These are phyloP conservation scores for Hecatera dysodea DNA, from an alignment of 2,888 invertebrate species.

Conservation along the genomic window DNA sequence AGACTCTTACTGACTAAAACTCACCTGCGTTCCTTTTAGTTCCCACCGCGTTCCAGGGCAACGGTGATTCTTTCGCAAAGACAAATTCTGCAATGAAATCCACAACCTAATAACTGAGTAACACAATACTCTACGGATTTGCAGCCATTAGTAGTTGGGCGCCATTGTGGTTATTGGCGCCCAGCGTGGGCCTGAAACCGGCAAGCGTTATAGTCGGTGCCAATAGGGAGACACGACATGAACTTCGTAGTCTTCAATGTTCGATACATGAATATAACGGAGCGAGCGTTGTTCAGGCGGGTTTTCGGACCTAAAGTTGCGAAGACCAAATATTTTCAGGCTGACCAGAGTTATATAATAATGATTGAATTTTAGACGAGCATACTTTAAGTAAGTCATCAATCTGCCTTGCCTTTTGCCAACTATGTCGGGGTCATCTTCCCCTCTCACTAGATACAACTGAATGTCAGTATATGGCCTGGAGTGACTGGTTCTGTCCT, in stretches of 20 bases:
- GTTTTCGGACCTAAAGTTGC: constrained; percentile 93
- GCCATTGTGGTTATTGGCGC: neutral
- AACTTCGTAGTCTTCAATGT: constrained; percentile 96
- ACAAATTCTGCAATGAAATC: too few relatives aligned
- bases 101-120: too few relatives aligned
- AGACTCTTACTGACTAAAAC: too few relatives aligned
- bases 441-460: too few relatives aligned
- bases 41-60: too few relatives aligned
- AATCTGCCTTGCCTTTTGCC: too few relatives aligned
- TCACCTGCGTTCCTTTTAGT: too few relatives aligned
- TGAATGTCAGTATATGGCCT: too few relatives aligned
- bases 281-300: constrained; percentile 92
- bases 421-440: too few relatives aligned
- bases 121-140: neutral
- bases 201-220: neutral
- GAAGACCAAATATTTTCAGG: constrained; percentile 94
- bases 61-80: too few relatives aligned
- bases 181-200: neutral
- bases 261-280: constrained; percentile 96
- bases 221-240: constrained; percentile 88
- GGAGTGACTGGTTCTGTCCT: too few relatives aligned
- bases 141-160: neutral
- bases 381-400: too few relatives aligned
- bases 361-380: constrained; percentile 94
- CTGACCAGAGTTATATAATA: constrained; percentile 96